These are phyloP conservation scores for Phodopus roborovskii DNA, from an alignment of 2,113 vertebrate species.

Conservation along the genomic window DNA sequence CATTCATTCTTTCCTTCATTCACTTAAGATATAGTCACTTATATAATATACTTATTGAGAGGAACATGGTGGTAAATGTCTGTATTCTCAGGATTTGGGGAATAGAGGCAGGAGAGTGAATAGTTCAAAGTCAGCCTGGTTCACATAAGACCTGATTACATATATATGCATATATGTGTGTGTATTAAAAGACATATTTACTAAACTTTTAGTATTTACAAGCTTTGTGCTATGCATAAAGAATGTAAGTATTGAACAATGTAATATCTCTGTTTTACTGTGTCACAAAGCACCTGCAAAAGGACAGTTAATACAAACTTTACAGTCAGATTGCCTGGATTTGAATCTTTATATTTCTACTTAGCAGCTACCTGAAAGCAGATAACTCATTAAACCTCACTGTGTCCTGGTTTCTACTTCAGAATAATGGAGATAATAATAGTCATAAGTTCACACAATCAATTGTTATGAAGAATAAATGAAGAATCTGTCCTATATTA, in stretches of 20 bases:
- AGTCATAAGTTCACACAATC: background rate
- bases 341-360: background rate
- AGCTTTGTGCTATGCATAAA: background rate
- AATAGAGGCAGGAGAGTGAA: background rate
- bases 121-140: background rate
- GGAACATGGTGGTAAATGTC: background rate
- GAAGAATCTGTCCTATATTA: background rate
- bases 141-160: background rate
- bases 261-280: background rate
- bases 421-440: background rate
- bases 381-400: background rate
- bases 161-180: too few species aligned
- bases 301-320: background rate
- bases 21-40: background rate
- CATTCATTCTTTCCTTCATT: background rate
- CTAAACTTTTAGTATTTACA: slow-evolving; percentile 4
- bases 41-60: background rate
- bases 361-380: slow-evolving; percentile 2
- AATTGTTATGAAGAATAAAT: slow-evolving; percentile 13
- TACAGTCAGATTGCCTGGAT: background rate
- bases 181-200: background rate
- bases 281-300: slow-evolving; percentile 1
- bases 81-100: background rate
- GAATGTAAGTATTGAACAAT: background rate
- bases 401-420: background rate